Percentiles rank a stretch among this genome's conserved stretches.
Evolutionary conservation across 2,888 invertebrate genomes (phyloP).

Genomic region (Parasteatoda lunata): DNA sequence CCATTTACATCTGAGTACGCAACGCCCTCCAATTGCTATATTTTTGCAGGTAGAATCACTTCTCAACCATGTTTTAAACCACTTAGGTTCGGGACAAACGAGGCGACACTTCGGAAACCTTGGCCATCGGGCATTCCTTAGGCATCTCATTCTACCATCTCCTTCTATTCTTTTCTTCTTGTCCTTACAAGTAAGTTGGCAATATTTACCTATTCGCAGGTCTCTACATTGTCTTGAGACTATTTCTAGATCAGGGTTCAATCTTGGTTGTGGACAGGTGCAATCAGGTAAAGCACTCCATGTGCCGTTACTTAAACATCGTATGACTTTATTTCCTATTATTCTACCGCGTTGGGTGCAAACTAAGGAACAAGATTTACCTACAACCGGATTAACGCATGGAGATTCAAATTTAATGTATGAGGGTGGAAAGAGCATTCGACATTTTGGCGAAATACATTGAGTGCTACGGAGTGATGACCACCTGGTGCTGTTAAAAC

Average conservation of each 20-base stretch:
- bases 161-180: too few relatives aligned
- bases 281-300: conserved; percentile 12
- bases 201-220: neutral
- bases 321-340: neutral
- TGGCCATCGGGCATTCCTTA: conserved; percentile 4
- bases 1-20: neutral
- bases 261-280: neutral
- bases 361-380: neutral
- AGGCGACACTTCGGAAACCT: neutral
- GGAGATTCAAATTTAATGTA: too few relatives aligned
- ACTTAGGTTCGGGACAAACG: neutral
- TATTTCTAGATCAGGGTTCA: neutral
- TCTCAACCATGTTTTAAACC: neutral
- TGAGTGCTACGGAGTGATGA: neutral
- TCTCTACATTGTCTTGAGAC: neutral
- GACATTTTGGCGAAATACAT: too few relatives aligned
- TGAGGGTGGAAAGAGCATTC: too few relatives aligned
- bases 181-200: conserved; percentile 1
- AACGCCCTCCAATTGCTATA: neutral
- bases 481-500: conserved; percentile 4
- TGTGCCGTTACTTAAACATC: neutral
- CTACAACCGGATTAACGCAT: neutral
- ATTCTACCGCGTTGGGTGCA: conserved; percentile 2
- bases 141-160: neutral
- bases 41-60: neutral